Conservation (phyloP, 2,797 vertebrate genomes). For the Chlorospingus flavigularis region DNA sequence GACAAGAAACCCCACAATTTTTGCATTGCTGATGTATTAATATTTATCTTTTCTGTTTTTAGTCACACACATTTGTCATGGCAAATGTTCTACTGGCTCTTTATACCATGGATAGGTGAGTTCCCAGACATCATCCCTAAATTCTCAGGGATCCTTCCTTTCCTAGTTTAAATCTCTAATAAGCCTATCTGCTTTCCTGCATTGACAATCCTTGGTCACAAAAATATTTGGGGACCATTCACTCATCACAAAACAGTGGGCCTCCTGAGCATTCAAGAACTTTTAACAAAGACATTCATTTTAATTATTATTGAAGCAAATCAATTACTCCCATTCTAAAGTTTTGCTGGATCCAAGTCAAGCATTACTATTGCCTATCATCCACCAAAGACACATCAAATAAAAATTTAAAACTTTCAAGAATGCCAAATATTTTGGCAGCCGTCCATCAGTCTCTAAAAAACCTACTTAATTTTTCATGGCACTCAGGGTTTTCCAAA, state of each 20-base stretch:
- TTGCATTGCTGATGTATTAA: not conserved
- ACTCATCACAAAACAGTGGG: not conserved
- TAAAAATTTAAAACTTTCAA: not conserved
- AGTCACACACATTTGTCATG: not conserved
- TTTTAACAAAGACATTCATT: not conserved
- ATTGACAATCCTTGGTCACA: not conserved
- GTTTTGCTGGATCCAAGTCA: not conserved
- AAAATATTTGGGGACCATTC: not conserved
- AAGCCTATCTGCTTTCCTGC: not conserved
- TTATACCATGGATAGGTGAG: not conserved
- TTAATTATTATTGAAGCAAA: constrained; percentile 17
- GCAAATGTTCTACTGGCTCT: not conserved
- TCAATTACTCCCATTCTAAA: constrained; percentile 17
- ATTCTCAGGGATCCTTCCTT: not conserved
- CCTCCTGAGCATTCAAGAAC: not conserved
- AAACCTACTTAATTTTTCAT: constrained; percentile 1
- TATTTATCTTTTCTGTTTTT: not conserved
- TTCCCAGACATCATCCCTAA: not conserved
- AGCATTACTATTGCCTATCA: not conserved
- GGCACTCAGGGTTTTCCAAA: not conserved
- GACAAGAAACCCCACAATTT: not conserved
- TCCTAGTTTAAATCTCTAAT: not conserved
- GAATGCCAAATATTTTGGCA: constrained; percentile 45
- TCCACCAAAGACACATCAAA: constrained; percentile 11
- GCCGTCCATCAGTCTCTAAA: not conserved